These are phyloP conservation scores for Neodiprion lecontei DNA, from an alignment of 1,140 invertebrate genomes.

Conservation along the genomic window DNA sequence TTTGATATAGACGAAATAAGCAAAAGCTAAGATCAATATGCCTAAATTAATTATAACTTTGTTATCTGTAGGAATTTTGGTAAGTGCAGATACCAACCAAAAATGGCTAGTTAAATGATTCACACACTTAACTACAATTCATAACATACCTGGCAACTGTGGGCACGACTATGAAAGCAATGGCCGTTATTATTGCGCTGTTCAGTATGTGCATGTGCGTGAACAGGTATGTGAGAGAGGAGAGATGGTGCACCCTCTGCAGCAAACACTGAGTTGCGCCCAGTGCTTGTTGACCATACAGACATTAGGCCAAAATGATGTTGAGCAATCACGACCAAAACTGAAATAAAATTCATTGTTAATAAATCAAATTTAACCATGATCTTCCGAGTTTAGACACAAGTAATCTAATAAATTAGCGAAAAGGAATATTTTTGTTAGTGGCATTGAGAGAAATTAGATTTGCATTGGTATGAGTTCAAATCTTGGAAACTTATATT, in stretches of 20 bases:
- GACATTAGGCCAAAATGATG: slow-evolving; percentile 53
- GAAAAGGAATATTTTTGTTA: background rate
- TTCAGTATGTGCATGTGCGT: slow-evolving; percentile 49
- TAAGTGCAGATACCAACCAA: no score
- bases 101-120: no score
- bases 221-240: slow-evolving; percentile 47
- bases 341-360: slow-evolving; percentile 28
- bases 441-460: background rate
- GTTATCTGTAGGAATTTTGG: no score
- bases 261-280: slow-evolving; percentile 58
- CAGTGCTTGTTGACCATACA: slow-evolving; percentile 61
- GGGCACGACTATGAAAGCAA: slow-evolving; percentile 54
- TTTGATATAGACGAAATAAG: no score
- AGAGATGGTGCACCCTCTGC: slow-evolving; percentile 47
- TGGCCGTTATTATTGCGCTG: slow-evolving; percentile 52
- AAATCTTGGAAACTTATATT: background rate
- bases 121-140: background rate
- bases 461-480: background rate
- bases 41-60: no score
- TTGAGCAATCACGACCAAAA: slow-evolving; percentile 32
- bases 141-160: slow-evolving; percentile 54
- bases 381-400: background rate
- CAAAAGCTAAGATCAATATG: no score
- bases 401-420: background rate
- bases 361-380: background rate